phyloP scores from a whole-genome alignment of 2,113 vertebrate species.

The Naja naja region DNA sequence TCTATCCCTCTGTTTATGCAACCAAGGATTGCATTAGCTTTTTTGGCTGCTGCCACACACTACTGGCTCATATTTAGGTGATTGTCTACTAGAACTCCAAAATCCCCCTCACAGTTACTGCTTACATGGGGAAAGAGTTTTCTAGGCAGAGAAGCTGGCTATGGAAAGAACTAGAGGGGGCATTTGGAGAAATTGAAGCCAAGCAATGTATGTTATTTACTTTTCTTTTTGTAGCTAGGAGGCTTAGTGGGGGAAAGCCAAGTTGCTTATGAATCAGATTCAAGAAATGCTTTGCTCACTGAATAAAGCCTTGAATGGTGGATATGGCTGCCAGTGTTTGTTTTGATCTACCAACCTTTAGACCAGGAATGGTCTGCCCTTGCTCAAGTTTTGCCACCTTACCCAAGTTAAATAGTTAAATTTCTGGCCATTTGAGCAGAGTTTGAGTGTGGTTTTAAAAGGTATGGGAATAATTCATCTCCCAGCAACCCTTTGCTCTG shows the following conservation, averaged over 20 bases:
- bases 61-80: neutral
- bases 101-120: neutral
- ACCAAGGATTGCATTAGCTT: neutral
- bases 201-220: neutral
- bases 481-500: neutral
- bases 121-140: neutral
- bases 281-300: neutral
- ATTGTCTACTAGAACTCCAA: neutral
- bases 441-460: neutral
- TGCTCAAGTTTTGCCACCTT: neutral
- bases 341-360: neutral
- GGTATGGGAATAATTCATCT: neutral
- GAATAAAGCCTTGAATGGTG: neutral
- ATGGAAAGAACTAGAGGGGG: neutral
- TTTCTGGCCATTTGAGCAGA: neutral
- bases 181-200: neutral
- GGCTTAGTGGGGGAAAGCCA: neutral
- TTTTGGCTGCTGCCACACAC: neutral
- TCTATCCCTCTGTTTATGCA: neutral
- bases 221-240: neutral
- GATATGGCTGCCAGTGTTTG: neutral
- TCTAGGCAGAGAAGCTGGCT: neutral
- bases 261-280: neutral
- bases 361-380: neutral
- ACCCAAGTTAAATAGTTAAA: neutral